phyloP scores from a whole-genome alignment of 2,797 vertebrate species.

The Lycodopsis pacificus region DNA sequence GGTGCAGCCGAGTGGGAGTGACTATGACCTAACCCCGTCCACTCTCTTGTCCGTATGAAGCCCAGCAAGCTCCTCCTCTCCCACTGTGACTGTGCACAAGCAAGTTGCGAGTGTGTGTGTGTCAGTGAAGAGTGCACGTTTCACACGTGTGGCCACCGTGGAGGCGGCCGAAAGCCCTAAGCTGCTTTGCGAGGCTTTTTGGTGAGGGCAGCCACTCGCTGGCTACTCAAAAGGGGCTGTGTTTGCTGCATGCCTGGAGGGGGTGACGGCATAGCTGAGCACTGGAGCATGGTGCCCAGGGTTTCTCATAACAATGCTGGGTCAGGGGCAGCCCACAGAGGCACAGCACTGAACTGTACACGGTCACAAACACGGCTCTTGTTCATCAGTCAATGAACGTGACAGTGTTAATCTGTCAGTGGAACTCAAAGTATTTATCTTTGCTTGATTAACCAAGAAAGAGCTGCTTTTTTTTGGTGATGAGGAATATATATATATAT shows the following conservation, averaged over 20 bases:
- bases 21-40: constrained; percentile 55
- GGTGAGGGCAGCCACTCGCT: constrained; percentile 69
- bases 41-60: constrained; percentile 44
- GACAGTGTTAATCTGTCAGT: constrained; percentile 47
- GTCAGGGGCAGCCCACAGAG: constrained; percentile 65
- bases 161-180: constrained; percentile 73
- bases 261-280: constrained; percentile 73
- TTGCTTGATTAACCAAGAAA: constrained; percentile 16
- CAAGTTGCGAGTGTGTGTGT: constrained; percentile 60
- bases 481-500: constrained; percentile 7
- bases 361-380: constrained; percentile 49
- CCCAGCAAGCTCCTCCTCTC: constrained; percentile 37
- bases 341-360: constrained; percentile 48
- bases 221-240: constrained; percentile 67
- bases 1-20: constrained; percentile 81
- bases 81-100: constrained; percentile 46
- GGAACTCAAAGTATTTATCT: constrained; percentile 19
- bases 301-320: constrained; percentile 74
- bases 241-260: constrained; percentile 72
- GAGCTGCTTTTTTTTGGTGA: constrained; percentile 21
- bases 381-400: constrained; percentile 47
- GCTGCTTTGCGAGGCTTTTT: constrained; percentile 79
- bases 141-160: constrained; percentile 81
- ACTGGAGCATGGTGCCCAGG: constrained; percentile 69
- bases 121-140: constrained; percentile 70